Conservation (phyloP, 2,797 vertebrate genomes). For the Pipistrellus nathusii region DNA sequence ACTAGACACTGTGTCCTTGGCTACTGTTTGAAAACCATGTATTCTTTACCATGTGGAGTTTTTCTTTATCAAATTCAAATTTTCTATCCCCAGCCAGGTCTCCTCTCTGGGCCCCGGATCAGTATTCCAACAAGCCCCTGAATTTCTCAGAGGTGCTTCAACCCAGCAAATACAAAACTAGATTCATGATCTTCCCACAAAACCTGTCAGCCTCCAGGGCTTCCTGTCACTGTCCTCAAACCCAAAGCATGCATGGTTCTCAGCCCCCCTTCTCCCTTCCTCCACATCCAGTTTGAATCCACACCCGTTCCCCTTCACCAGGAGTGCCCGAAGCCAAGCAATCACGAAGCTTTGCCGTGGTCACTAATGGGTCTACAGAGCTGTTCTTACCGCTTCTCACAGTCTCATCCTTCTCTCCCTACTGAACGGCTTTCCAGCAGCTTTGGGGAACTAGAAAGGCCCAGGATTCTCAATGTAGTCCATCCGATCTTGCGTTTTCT, state of each 20-base stretch:
- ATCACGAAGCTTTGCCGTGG: background rate
- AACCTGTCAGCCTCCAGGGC: background rate
- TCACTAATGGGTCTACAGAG: background rate
- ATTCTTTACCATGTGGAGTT: background rate
- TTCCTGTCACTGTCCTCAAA: background rate
- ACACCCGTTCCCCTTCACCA: background rate
- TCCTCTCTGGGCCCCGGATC: background rate
- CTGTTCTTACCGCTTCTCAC: background rate
- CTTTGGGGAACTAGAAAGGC: conserved; percentile 1
- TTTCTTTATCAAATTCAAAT: conserved; percentile 35
- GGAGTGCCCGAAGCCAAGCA: background rate
- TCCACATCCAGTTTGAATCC: background rate
- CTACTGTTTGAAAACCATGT: background rate
- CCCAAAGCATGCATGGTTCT: background rate
- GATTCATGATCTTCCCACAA: background rate
- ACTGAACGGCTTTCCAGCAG: background rate
- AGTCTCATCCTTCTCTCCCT: background rate
- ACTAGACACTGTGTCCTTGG: background rate
- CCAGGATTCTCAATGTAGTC: background rate
- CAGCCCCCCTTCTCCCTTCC: background rate
- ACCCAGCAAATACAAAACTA: background rate
- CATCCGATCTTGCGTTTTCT: background rate
- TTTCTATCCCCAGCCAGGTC: background rate
- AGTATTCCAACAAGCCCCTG: background rate
- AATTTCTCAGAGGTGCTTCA: conserved; percentile 27